These are phyloP conservation scores for Rhagonycha lutea DNA, from an alignment of 2,888 invertebrate genomes.

Conservation along the genomic window DNA sequence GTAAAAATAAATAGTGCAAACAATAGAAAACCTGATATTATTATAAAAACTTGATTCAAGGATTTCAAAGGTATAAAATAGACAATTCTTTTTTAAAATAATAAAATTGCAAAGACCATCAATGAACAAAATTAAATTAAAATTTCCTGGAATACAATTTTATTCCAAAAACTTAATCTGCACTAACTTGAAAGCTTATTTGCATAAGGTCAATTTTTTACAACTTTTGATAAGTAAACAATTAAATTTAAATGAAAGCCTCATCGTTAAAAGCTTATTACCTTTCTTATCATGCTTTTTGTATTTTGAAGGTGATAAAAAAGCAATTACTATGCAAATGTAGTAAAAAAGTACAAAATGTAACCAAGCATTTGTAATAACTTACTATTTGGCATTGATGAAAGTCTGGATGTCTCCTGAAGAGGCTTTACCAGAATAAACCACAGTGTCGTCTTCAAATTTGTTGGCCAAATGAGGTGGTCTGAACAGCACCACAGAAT, in stretches of 20 bases:
- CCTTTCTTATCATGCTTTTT: neutral
- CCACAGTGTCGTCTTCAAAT: conserved; percentile 81
- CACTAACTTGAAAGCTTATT: neutral
- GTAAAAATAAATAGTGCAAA: too few relatives aligned
- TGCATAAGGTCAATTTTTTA: neutral
- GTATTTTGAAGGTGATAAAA: neutral
- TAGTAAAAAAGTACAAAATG: neutral
- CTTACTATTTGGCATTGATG: conserved; percentile 86
- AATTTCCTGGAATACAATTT: too few relatives aligned
- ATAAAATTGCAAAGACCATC: too few relatives aligned
- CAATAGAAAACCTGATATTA: too few relatives aligned
- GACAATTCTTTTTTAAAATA: too few relatives aligned
- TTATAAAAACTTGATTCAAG: too few relatives aligned
- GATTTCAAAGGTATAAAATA: too few relatives aligned
- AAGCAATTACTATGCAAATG: neutral
- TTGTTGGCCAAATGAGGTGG: conserved; percentile 90
- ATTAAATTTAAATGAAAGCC: neutral
- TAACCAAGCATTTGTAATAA: conserved; percentile 35
- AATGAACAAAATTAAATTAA: too few relatives aligned
- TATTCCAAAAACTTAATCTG: too few relatives aligned
- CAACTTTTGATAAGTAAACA: neutral
- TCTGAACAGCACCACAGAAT: conserved; percentile 85
- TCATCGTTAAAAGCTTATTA: neutral
- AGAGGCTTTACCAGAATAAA: conserved; percentile 74
- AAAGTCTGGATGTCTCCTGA: conserved; percentile 77